These are phyloP conservation scores for Pterostichus madidus DNA, from an alignment of 2,888 invertebrate genomes.

Conservation along the genomic window DNA sequence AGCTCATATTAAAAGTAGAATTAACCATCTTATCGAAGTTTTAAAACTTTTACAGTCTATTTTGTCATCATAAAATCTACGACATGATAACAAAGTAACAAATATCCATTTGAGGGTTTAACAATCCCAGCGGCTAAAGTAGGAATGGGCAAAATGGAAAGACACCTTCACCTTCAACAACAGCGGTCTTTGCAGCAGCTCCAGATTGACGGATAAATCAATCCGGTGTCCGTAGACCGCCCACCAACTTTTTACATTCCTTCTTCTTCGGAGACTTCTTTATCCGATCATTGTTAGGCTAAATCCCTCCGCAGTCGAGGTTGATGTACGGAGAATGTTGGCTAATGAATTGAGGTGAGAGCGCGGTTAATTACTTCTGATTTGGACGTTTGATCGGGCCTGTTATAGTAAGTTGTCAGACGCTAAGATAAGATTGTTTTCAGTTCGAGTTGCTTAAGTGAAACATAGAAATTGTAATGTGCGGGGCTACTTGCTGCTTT, in stretches of 20 bases:
- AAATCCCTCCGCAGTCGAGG: slow-evolving; percentile 41
- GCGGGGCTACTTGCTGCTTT: slow-evolving; percentile 29
- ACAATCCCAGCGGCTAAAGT: too few relatives aligned
- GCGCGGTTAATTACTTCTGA: slow-evolving; percentile 49
- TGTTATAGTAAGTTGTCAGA: slow-evolving; percentile 54
- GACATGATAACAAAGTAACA: too few relatives aligned
- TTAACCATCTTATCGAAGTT: too few relatives aligned
- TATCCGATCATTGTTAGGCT: slow-evolving; percentile 67
- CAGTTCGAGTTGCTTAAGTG: slow-evolving; percentile 31
- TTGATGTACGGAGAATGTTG: slow-evolving; percentile 57
- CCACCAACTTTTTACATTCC: slow-evolving; percentile 67
- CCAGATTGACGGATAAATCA: slow-evolving; percentile 67
- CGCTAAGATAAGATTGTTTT: slow-evolving; percentile 46
- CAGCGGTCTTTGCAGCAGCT: slow-evolving; percentile 52
- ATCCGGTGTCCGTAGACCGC: slow-evolving; percentile 64
- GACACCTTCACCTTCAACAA: slow-evolving; percentile 22
- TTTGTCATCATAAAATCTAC: too few relatives aligned
- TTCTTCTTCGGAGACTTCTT: slow-evolving; percentile 58
- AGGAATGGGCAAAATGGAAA: slow-evolving; percentile 5
- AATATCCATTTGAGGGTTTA: too few relatives aligned
- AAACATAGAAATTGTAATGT: slow-evolving; percentile 50
- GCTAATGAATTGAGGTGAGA: slow-evolving; percentile 63
- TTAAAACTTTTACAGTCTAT: too few relatives aligned
- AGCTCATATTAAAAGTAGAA: too few relatives aligned
- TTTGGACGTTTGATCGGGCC: slow-evolving; percentile 36